These are phyloP conservation scores for Sphaeramia orbicularis DNA, from an alignment of 2,797 vertebrate genomes.

Conservation along the genomic window DNA sequence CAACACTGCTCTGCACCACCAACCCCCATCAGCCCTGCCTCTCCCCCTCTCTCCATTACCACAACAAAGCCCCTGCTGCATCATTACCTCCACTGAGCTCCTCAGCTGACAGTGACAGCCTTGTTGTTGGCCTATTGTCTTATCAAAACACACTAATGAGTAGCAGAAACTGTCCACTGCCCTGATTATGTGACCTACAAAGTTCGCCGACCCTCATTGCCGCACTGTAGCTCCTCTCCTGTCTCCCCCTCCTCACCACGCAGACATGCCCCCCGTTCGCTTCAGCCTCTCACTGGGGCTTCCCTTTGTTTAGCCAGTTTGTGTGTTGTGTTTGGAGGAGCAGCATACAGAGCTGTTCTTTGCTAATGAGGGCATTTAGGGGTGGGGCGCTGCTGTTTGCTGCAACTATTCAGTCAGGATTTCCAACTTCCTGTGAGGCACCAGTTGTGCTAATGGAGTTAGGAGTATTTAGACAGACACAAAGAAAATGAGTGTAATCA, in stretches of 20 bases:
- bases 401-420: slow-evolving; percentile 55
- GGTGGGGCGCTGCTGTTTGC: slow-evolving; percentile 45
- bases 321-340: slow-evolving; percentile 32
- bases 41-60: slow-evolving; percentile 31
- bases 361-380: slow-evolving; percentile 74
- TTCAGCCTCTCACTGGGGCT: slow-evolving; percentile 62
- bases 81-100: slow-evolving; percentile 54
- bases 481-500: slow-evolving; percentile 58
- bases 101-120: slow-evolving; percentile 54
- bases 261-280: slow-evolving; percentile 55
- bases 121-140: slow-evolving; percentile 71
- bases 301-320: slow-evolving; percentile 68
- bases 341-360: slow-evolving; percentile 32
- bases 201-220: slow-evolving; percentile 54
- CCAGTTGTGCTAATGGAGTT: slow-evolving; percentile 60
- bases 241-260: slow-evolving; percentile 65
- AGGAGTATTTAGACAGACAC: slow-evolving; percentile 58
- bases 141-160: slow-evolving; percentile 76
- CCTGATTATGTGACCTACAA: slow-evolving; percentile 87
- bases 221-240: slow-evolving; percentile 55
- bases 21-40: slow-evolving; percentile 40
- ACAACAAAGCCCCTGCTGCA: slow-evolving; percentile 64
- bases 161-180: slow-evolving; percentile 78
- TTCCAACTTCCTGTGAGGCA: slow-evolving; percentile 65
- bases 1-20: slow-evolving; percentile 42